Percentiles rank a stretch among this genome's conserved stretches.
Conservation (phyloP, 2,888 invertebrate genomes). For the Lepidochrysops patricia region DNA sequence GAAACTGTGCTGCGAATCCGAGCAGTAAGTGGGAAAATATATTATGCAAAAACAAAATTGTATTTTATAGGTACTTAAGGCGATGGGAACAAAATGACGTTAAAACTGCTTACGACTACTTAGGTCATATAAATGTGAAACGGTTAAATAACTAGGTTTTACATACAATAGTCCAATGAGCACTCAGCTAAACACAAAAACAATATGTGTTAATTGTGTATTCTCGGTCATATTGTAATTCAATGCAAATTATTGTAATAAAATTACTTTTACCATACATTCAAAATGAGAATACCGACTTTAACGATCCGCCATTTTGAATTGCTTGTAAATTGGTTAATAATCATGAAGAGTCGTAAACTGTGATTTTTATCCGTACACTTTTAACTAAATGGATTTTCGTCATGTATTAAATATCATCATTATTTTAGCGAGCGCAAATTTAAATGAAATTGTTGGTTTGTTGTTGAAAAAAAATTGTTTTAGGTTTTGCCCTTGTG, state of each 20-base stretch:
- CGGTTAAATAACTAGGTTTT: constrained; percentile 2
- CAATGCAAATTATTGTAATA: constrained; percentile 10
- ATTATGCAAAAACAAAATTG: not conserved
- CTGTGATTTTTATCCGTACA: not conserved
- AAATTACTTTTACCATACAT: constrained; percentile 7
- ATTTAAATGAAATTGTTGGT: no score
- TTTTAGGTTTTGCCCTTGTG: no score
- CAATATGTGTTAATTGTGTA: constrained; percentile 10
- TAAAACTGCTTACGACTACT: not conserved
- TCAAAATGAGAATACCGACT: not conserved
- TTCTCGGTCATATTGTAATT: constrained; percentile 1
- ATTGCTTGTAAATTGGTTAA: constrained; percentile 1
- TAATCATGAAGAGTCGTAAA: not conserved
- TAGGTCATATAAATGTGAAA: constrained; percentile 1
- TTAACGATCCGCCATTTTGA: constrained; percentile 11
- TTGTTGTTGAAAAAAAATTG: no score
- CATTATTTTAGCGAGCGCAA: not conserved
- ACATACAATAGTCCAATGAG: constrained; percentile 7
- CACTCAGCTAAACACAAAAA: not conserved
- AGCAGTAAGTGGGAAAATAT: not conserved
- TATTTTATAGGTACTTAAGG: not conserved
- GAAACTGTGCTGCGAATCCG: not conserved
- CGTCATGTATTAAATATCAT: not conserved
- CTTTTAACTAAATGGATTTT: not conserved
- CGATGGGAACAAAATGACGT: constrained; percentile 1